Evolutionary conservation across 1,140 invertebrate species (phyloP).

Genomic region (Bombus cullumanus): DNA sequence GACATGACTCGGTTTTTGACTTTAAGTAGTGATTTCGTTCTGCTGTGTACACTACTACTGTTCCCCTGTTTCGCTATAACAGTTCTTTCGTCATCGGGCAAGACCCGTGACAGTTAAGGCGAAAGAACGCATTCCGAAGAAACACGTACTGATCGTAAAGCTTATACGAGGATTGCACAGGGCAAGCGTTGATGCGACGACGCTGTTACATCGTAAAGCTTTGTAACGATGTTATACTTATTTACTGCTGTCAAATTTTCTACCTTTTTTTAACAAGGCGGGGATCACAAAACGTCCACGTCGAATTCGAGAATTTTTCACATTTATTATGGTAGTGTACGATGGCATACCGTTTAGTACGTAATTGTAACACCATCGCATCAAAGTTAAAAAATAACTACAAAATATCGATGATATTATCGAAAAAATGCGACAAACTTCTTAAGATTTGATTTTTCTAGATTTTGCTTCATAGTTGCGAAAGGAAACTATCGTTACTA

Average conservation of each 20-base stretch:
- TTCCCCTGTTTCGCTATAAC: slow-evolving; percentile 15
- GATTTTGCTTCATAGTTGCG: no score
- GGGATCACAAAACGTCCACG: not conserved
- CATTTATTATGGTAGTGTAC: not conserved
- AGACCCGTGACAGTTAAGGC: slow-evolving; percentile 26
- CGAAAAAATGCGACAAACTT: no score
- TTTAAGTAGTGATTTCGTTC: slow-evolving; percentile 47
- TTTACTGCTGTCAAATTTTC: slow-evolving; percentile 37
- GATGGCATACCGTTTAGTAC: no score
- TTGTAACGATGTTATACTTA: not conserved
- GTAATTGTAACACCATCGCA: no score
- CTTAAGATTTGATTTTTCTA: no score
- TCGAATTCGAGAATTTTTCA: not conserved
- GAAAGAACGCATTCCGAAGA: slow-evolving; percentile 24
- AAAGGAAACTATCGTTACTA: no score
- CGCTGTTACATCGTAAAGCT: slow-evolving; percentile 12
- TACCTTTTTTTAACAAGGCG: not conserved
- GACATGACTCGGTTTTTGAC: slow-evolving; percentile 11
- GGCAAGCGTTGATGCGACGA: not conserved
- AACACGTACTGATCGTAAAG: slow-evolving; percentile 49
- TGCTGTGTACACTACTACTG: slow-evolving; percentile 8
- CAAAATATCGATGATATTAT: not conserved
- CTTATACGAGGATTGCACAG: slow-evolving; percentile 42
- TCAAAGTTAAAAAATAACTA: not conserved
- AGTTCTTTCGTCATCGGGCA: slow-evolving; percentile 14